Percentiles rank a stretch among this genome's conserved stretches.
Evolutionary conservation across 2,113 vertebrate genomes (phyloP).

Genomic region (Stegostoma tigrinum): DNA sequence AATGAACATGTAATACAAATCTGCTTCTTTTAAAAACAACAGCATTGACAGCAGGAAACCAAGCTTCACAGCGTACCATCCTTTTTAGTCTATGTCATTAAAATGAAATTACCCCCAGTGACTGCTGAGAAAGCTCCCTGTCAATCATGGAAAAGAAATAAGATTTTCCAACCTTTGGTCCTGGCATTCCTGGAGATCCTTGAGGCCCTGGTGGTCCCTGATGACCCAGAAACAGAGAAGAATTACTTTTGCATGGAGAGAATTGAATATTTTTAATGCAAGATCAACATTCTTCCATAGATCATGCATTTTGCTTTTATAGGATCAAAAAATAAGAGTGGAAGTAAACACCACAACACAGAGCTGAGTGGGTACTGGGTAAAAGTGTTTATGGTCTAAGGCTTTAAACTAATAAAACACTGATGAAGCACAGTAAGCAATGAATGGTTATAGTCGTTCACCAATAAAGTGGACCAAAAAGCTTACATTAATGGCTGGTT

Average conservation of each 20-base stretch:
- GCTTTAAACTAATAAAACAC: background rate
- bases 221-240: constrained; percentile 49
- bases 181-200: constrained; percentile 73
- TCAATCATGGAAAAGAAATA: background rate
- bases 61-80: background rate
- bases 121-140: background rate
- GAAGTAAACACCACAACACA: background rate
- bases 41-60: background rate
- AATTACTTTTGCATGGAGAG: constrained; percentile 45
- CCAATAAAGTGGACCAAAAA: constrained; percentile 6
- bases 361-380: background rate
- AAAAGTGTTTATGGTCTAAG: background rate
- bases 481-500: constrained; percentile 32
- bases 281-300: constrained; percentile 43
- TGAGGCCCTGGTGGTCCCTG: constrained; percentile 81
- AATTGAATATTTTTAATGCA: constrained; percentile 37
- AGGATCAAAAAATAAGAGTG: background rate
- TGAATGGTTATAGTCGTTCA: background rate
- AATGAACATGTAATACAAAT: background rate
- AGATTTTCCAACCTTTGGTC: constrained; percentile 68
- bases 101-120: background rate
- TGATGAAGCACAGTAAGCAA: background rate
- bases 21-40: background rate
- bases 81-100: background rate
- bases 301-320: background rate